Evolutionary conservation across 2,113 vertebrate species (phyloP), one percentile per base, ranked within the genome.

Genomic region (Marmota flaviventris): DNA sequence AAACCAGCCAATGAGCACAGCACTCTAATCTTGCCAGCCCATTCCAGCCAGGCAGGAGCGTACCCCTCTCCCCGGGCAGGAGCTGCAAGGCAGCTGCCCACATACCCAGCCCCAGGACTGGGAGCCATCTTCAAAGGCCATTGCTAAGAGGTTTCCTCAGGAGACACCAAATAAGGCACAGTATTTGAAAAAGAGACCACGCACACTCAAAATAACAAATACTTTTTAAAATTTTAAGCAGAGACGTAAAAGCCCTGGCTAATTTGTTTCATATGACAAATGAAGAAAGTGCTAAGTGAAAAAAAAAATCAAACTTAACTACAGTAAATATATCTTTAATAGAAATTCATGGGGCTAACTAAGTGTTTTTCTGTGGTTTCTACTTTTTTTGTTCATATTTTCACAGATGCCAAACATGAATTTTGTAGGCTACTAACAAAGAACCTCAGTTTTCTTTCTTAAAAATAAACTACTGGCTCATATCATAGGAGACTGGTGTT

Each of bases 201-300:
- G 95, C 8, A 42, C 4, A 27, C 65, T 90, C 81, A 77, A 86
- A 87, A 42, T 78, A 84, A 76, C 81, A 97, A 93, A 93, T n/a
- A 12, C 8, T 92, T 88, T 85, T 82, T 18, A 51, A 95, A 39
- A 10, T 42, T 37, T 85, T 88, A 94, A 91, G 56, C 69, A 45
- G 45, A 91, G 94, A 97, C 32, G 53, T 81, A 95, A 98, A 96
- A 96, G 73, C 85, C 73, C 42, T 37, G n/a, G 93, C 89, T 86
- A 92, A 96, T 97, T 72, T 75, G 82, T 96, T 76, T 95, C 18
- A 96, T 96, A 67, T 87, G 82, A 82, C 86, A 97, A 97, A 97
- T 91, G 78, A 83, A 81, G 95, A 75, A 93, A 88, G 39, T 69
- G 4, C n/a, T 89, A 72, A 93, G 17, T 83, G 58, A 91, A 89